phyloP scores from a whole-genome alignment of 2,888 invertebrate species.

The Drosophila planitibia region DNA sequence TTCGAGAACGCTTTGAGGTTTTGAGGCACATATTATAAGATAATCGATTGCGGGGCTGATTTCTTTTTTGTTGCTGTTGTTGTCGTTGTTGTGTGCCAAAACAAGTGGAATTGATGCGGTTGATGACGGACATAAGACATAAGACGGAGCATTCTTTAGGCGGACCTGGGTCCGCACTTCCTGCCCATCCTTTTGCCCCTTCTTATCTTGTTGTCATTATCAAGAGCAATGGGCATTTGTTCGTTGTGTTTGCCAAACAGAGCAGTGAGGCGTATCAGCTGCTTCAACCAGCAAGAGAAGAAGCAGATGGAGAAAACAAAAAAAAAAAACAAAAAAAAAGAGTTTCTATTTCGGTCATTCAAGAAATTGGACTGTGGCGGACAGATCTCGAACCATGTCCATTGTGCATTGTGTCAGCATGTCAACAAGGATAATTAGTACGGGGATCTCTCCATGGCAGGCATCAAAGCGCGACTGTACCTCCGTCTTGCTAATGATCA shows the following conservation, averaged over 20 bases:
- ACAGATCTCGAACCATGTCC: constrained; percentile 14
- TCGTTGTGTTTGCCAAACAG: constrained; percentile 61
- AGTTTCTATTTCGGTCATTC: constrained; percentile 47
- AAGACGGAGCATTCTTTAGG: constrained; percentile 7
- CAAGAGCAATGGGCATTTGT: constrained; percentile 33
- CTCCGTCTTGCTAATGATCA: constrained; percentile 66
- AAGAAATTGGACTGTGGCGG: constrained; percentile 23
- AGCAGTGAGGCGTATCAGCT: constrained; percentile 60
- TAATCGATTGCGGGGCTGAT: constrained; percentile 53
- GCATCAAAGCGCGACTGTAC: constrained; percentile 51
- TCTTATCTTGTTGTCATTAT: constrained; percentile 53
- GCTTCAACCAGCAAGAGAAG: constrained; percentile 3
- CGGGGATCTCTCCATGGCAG: constrained; percentile 33
- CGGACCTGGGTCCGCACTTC: constrained; percentile 49
- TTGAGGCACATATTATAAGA: constrained; percentile 61
- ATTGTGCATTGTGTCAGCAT: constrained; percentile 25
- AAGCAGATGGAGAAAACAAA: neutral
- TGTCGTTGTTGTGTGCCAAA: constrained; percentile 68
- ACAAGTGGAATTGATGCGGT: constrained; percentile 68
- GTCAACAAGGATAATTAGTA: constrained; percentile 63
- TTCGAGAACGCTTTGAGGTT: constrained; percentile 40
- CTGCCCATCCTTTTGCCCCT: constrained; percentile 33
- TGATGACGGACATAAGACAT: constrained; percentile 4
- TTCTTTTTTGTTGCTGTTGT: constrained; percentile 24
- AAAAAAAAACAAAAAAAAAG: constrained; percentile 35